These are phyloP conservation scores for Alentia gelatinosa DNA, from an alignment of 2,888 invertebrate genomes.

Conservation along the genomic window DNA sequence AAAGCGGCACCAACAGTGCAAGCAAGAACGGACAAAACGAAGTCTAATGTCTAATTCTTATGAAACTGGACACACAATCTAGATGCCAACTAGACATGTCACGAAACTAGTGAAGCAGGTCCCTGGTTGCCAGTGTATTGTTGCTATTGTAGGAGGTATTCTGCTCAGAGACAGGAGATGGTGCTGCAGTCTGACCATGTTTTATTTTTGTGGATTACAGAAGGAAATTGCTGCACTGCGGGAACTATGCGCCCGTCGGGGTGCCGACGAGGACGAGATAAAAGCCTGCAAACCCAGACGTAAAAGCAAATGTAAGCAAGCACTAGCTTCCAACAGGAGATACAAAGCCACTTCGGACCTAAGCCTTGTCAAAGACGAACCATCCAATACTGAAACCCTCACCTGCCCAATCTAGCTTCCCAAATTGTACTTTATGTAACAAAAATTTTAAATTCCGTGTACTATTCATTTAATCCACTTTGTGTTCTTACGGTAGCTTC, in stretches of 20 bases:
- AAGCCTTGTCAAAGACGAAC: background rate
- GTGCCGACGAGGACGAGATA: constrained; percentile 63
- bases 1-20: too few relatives aligned
- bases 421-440: background rate
- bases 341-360: background rate
- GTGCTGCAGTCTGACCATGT: too few relatives aligned
- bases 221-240: constrained; percentile 64
- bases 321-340: background rate
- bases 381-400: background rate
- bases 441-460: background rate
- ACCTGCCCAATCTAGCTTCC: background rate
- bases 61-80: too few relatives aligned
- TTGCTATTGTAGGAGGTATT: too few relatives aligned
- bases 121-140: too few relatives aligned
- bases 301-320: constrained; percentile 61
- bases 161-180: too few relatives aligned
- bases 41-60: too few relatives aligned
- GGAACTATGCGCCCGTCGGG: constrained; percentile 60
- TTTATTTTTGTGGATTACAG: constrained; percentile 53
- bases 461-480: background rate
- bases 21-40: too few relatives aligned
- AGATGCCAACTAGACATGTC: too few relatives aligned
- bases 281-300: constrained; percentile 63
- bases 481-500: background rate
- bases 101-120: too few relatives aligned